Conservation (phyloP, 2,113 vertebrate species). For the Entelurus aequoreus region DNA sequence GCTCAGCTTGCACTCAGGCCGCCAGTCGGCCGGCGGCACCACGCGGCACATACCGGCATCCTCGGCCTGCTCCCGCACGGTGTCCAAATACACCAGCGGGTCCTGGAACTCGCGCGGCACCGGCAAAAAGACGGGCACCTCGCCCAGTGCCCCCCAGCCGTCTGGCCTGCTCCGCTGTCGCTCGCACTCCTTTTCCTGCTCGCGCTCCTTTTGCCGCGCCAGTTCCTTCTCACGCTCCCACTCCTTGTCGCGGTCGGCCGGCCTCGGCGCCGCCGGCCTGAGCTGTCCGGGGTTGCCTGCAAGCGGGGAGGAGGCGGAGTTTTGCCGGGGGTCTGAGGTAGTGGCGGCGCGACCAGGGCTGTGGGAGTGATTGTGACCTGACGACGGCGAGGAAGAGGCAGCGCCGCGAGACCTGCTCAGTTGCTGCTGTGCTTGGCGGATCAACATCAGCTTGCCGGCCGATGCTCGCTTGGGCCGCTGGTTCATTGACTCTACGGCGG, state of each 20-base stretch:
- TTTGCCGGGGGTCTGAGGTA: slow-evolving; percentile 91
- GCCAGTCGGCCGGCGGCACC: slow-evolving; percentile 91
- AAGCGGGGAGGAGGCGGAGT: slow-evolving; percentile 41
- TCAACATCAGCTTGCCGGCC: slow-evolving; percentile 86
- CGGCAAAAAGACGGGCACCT: slow-evolving; percentile 86
- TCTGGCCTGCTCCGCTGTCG: slow-evolving; percentile 75
- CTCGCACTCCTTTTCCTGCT: slow-evolving; percentile 77
- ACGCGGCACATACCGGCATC: slow-evolving; percentile 91
- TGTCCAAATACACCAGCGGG: slow-evolving; percentile 93
- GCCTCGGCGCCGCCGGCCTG: slow-evolving; percentile 77
- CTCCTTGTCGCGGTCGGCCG: slow-evolving; percentile 53
- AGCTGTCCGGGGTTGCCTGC: slow-evolving; percentile 61
- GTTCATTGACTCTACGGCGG: slow-evolving; percentile 75
- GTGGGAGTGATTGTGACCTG: slow-evolving; percentile 52
- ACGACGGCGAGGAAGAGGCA: slow-evolving; percentile 55
- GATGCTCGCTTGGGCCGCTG: slow-evolving; percentile 79
- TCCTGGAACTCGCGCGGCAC: slow-evolving; percentile 92
- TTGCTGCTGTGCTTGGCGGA: slow-evolving; percentile 88
- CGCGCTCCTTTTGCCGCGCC: slow-evolving; percentile 70
- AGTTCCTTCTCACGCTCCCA: slow-evolving; percentile 65
- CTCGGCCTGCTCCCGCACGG: slow-evolving; percentile 87
- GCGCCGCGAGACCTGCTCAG: slow-evolving; percentile 81
- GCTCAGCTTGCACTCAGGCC: slow-evolving; percentile 97
- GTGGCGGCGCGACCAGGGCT: slow-evolving; percentile 70
- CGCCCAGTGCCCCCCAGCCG: slow-evolving; percentile 81